Evolutionary conservation across 2,888 invertebrate species (phyloP), one percentile per base, ranked within the genome.

Genomic region (Torymus tubicola): DNA sequence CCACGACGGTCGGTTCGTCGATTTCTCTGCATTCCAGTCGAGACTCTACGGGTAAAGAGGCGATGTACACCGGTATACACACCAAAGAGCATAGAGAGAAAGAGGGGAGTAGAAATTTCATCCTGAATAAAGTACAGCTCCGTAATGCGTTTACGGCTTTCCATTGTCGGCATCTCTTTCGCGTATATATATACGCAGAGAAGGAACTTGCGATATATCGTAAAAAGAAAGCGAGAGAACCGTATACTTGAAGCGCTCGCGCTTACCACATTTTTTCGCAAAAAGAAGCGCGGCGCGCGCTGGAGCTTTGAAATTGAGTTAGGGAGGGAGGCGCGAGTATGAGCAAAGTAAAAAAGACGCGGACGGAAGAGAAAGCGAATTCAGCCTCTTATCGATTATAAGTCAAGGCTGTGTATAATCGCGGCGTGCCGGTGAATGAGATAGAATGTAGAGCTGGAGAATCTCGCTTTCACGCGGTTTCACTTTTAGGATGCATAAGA

Each of bases 121-220:
- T 61, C 53, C 65, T 53, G 63, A 77, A 68, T 77, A 73, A 77
- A 73, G 77, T 73, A 77, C 63, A 18, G 63, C 60, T 1, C 68
- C 60, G 73, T 77, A 81, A 77, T 81, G 73, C 69, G 60, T 77
- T 73, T 81, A 77, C 58, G 64, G 69, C 58, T 77, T 81, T 81
- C 69, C 68, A 81, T 81, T 80, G 76, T 80, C 71, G 55, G 63
- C 61, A 64, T 75, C 74, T 58, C 73, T 18, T 58, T 60, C 63
- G 53, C 55, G 53, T 57, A 58, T 55, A 55, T 55, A 55, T 13
- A 60, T 31, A 18, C 52, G 58, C n/a, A n/a, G 16, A 50, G 2
- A 57, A 14, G 42, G 3, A 21, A 53, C 55, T 50, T 24, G 64
- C 55, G 57, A 52, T 74, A 52, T 74, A 74, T 58, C 57, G 31